Base-by-base conservation (phyloP, 2,113 vertebrate genomes). In the Romanogobio albipinnatus region DNA sequence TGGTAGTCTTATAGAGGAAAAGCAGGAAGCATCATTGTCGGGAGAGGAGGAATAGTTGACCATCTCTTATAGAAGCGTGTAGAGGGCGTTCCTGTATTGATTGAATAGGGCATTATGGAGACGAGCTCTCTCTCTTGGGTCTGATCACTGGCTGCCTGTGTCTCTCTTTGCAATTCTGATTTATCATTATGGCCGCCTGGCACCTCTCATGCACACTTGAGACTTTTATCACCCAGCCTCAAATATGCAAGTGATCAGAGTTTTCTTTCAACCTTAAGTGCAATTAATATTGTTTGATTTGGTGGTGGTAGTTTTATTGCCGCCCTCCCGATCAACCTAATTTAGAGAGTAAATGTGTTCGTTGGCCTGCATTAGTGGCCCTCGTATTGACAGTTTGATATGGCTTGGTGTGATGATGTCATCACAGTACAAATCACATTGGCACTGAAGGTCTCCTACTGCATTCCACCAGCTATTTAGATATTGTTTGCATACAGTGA, bases 271-370 rank as follows among this genome's bases (percentile, higher is more conserved):
- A 59, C 74, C 51, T 88, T 86, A 86, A 86, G 61, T 84, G 84
- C 51, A 51, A 71, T 82, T 73, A 86, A 88, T 90, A 86, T 89
- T 87, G 83, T 89, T 88, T 86, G 84, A 43, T 88, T 83, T 88
- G 76, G 73, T 82, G 89, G 77, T 83, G 36, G 71, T 66, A 1
- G 76, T 87, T 87, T 81, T 83, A 88, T 84, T 33, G 36, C 59
- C 24, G 62, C 81, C 64, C 26, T 9, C 47, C 3, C 10, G 29
- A 61, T 75, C 51, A 29, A 14, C 9, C 22, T 68, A 56, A 71
- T 82, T 80, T 82, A 19, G 4, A 62, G 15, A 43, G 75, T 81
- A 71, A 79, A 62, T 70, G 43, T 81, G 84, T 73, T 43, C 3
- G 26, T 10, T 36, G 29, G 36, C 73, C 14, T 71, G 77, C 68